These are phyloP conservation scores for Coelinius sp. DNA, from an alignment of 2,888 invertebrate genomes.

Conservation along the genomic window DNA sequence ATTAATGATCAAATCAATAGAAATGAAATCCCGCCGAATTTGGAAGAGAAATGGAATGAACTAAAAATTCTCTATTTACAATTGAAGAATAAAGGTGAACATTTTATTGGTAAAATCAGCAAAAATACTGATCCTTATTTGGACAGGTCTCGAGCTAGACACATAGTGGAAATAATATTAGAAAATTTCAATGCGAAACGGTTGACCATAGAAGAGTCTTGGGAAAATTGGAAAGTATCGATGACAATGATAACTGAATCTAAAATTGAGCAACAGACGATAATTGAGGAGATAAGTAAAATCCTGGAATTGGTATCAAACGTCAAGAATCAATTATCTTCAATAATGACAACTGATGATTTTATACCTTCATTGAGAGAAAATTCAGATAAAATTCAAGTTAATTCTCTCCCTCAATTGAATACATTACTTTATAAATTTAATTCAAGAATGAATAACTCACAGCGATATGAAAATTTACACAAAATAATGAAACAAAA, in stretches of 20 bases:
- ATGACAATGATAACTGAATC: slow-evolving; percentile 72
- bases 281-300: slow-evolving; percentile 71
- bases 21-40: slow-evolving; percentile 68
- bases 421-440: not conserved
- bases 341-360: slow-evolving; percentile 78
- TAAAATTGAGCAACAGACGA: slow-evolving; percentile 72
- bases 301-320: slow-evolving; percentile 78
- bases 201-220: slow-evolving; percentile 77
- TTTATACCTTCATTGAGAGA: slow-evolving; percentile 74
- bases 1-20: slow-evolving; percentile 76
- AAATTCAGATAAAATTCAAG: slow-evolving; percentile 75
- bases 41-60: slow-evolving; percentile 79
- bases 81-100: slow-evolving; percentile 67
- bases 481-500: slow-evolving; percentile 71
- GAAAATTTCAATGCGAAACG: slow-evolving; percentile 79
- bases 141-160: slow-evolving; percentile 77
- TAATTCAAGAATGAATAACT: not conserved
- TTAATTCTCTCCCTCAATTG: slow-evolving; percentile 76
- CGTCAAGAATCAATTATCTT: slow-evolving; percentile 82
- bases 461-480: not conserved
- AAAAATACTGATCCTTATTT: slow-evolving; percentile 80
- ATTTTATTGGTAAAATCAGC: not conserved
- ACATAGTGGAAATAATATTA: slow-evolving; percentile 79
- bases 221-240: slow-evolving; percentile 81
- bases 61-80: slow-evolving; percentile 78